phyloP scores from a whole-genome alignment of 2,113 vertebrate species.

The Mobula hypostoma region DNA sequence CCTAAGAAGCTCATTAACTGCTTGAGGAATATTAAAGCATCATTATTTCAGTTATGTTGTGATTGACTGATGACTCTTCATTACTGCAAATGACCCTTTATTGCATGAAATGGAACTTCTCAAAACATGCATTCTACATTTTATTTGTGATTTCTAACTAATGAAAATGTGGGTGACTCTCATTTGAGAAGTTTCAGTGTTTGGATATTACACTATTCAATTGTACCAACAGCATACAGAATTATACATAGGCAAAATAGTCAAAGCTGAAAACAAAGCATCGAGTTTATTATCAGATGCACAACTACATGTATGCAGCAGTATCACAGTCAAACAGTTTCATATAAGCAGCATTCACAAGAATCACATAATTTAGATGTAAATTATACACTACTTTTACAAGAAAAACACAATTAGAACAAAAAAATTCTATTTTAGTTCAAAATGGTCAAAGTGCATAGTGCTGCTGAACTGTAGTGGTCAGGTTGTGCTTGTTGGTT shows the following conservation, averaged over 20 bases:
- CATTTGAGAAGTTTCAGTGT: neutral
- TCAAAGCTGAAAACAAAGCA: too few species aligned
- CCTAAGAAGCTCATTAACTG: constrained; percentile 11
- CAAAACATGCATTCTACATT: neutral
- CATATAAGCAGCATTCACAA: too few species aligned
- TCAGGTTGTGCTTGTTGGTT: too few species aligned
- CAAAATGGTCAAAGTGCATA: too few species aligned
- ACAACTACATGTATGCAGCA: too few species aligned
- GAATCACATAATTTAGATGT: too few species aligned
- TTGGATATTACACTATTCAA: neutral
- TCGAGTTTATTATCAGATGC: too few species aligned
- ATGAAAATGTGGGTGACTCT: neutral
- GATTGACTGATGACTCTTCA: constrained; percentile 10
- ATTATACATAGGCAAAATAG: neutral
- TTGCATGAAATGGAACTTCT: neutral
- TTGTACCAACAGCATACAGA: neutral
- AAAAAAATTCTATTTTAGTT: too few species aligned
- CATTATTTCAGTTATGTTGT: constrained; percentile 8
- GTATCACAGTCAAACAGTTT: too few species aligned
- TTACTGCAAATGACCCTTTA: constrained; percentile 10
- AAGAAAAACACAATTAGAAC: too few species aligned
- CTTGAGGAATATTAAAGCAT: constrained; percentile 20
- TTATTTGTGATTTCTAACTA: neutral
- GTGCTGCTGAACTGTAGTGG: too few species aligned
- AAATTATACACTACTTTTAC: too few species aligned